Evolutionary conservation across 2,888 invertebrate species (phyloP), one percentile per base, ranked within the genome.

Genomic region (Oscheius sp.): DNA sequence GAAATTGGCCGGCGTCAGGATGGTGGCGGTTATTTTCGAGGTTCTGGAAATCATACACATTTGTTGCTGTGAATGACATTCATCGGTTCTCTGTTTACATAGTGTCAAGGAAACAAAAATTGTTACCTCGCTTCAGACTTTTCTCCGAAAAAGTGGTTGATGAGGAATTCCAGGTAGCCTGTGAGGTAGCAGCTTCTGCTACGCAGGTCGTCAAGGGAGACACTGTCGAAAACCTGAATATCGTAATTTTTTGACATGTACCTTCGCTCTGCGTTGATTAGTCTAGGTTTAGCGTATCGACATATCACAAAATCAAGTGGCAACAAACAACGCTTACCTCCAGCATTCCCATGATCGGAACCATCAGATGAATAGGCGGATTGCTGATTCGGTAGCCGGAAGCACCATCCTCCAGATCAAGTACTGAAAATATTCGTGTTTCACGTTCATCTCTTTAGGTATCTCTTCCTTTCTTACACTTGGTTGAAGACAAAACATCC

Each of bases 1-100:
- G 2, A 91, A 91, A 82, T 92, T 90, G 21, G 85, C 79, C 0
- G 92, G 92, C 0, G 92, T 92, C 33, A 92, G 89, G 47, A 92
- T 90, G 10, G 89, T 83, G 32, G 90, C 88, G 1, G 76, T 79
- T 21, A 83, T 89, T 33, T 82, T 82, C 0, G 74, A 73, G 7
- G 73, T 76, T 72, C 79, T 75, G 59, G 21, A 73, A 55, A 13
- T 2, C 9, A 35, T 9, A 21, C 21, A 21, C 21, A 66, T 57
- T 21, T 74, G 9, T 60, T 13, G 29, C 11, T 50, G 11, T 42
- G 37, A 50, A 11, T 50, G 50, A 9, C 13, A 50, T 50, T 50
- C 53, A 70, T 51, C 11, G 29, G 50, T 53, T 29, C 29, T 4
- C 53, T 29, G 5, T 11, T 53, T 21, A 21, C 11, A 21, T 53